Base-by-base conservation (phyloP, 2,888 invertebrate species). In the Tyria jacobaeae region DNA sequence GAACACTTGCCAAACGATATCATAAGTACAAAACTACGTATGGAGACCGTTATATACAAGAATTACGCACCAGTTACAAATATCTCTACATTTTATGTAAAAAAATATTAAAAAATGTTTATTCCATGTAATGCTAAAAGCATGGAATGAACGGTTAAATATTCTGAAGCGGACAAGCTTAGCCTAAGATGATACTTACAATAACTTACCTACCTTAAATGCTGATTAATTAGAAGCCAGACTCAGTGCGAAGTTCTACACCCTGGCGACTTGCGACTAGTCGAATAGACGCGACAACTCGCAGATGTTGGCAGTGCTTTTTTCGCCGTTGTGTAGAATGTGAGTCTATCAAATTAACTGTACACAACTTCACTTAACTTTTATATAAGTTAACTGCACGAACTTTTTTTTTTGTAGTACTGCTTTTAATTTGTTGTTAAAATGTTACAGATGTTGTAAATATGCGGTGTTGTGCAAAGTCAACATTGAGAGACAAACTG, bases 131-230 rank as follows among this genome's bases (percentile, higher is more conserved):
- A 82, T 71, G 79, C 77, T 81, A 80, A 81, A 87, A 84, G 84
- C 84, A 84, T 86, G 89, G 89, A 88, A 87, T 86, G 89, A 86
- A 86, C 85, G 84, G 83, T 82, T 81, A 81, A 60, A 78, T 75
- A 79, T 70, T 76, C 73, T 83, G 84, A 86, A 88, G 89, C 86
- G 82, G 71, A 70, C 76, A 78, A 83, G 82, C 84, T 82, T 86
- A 87, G 62, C 78, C 82, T 87, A 84, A 68, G 79, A 75, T 70
- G 75, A 82, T 79, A 85, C 90, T 88, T 89, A 91, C 79, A 84
- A 83, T 87, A 87, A 85, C 88, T 86, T 89, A 90, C 82, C 85
- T 90, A 89, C 80, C 85, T 85, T 80, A 81, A 72, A 75, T 77
- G 79, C 76, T 83, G 77, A 79, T 81, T 81, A 81, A 80, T 82